Evolutionary conservation across 2,797 vertebrate genomes (phyloP), one percentile per base, ranked within the genome.

Genomic region (Falco rusticolus): DNA sequence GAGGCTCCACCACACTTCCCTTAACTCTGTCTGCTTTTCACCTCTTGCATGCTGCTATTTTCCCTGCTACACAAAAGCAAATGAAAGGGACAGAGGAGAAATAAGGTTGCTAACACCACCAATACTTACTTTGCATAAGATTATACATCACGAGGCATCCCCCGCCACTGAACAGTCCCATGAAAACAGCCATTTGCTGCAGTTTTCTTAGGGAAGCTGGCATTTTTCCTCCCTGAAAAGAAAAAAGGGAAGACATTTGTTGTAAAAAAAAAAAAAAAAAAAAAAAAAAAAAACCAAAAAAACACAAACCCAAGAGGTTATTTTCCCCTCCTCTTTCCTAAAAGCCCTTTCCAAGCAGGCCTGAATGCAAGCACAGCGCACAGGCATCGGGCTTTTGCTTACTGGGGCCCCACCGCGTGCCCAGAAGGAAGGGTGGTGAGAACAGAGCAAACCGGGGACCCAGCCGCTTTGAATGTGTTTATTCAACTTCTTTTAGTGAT

Each of bases 91-190:
- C 34, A 85, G 85, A 82, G 74, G 63, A 84, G 91, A 75, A 91
- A 93, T 56, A 63, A 90, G 64, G 90, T 66, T 85, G 68, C 84
- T 59, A 66, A 56, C 71, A 81, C 56, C 51, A 64, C 60, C 26
- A 7, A 37, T 78, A 97, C 98, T 98, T 96, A 99, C 99, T 98
- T 93, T 99, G 99, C 93, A 98, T 97, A 50, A 98, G 97, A 82
- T 98, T 98, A 95, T 99, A 99, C 98, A 99, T 97, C 83, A 98
- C 85, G 51, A 97, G 78, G 51, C 96, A 96, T 64, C 98, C 97
- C 37, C 93, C 94, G 0, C 96, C 91, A 0, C 97, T 98, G 84
- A 98, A 59, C 87, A 98, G 13, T 1, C 98, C 98, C 94, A 98
- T 92, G 86, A 98, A 98, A 94, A 99, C 92, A 70, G 98, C 86